Base-by-base conservation (phyloP, 2,797 vertebrate genomes). In the Scolopax rusticola region DNA sequence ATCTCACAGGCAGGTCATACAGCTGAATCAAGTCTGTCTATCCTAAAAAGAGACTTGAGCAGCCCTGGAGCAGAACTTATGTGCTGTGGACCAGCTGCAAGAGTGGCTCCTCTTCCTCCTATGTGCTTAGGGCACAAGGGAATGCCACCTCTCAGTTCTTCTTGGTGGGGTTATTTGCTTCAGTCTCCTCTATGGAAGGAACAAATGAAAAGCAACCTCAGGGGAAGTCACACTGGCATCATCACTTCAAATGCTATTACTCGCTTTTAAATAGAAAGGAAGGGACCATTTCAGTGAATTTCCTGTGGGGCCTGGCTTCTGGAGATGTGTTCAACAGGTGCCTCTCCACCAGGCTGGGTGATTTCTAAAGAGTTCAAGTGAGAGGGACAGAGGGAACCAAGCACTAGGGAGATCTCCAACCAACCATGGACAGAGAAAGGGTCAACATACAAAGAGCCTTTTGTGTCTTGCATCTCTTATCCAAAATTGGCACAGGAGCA, bases 271-370 rank as follows among this genome's bases (percentile, higher is more conserved):
- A 92, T 64, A 68, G 80, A 76, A 74, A 95, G 86, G 80, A 90
- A 87, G 75, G 74, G 84, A 84, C 47, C 3, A 2, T 94, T 95
- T 95, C 93, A 90, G 96, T 98, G 94, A 87, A 83, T 90, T 97
- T 95, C 95, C 96, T 95, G 93, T 96, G 97, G 94, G 91, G 93
- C 97, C 97, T 98, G 96, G 96, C 93, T 97, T 84, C 88, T 89
- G 97, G 90, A 91, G 90, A 91, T 90, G 71, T 61, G 71, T 96
- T 90, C 97, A 98, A 97, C 90, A 91, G 88, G 97, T 97, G 94
- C 93, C 96, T 98, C 97, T 69, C 69, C 97, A 97, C 61, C 81
- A 67, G 94, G 87, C 93, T 96, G 36, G 64, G 68, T 84, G 19
- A 82, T 69, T 82, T 82, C 95, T 95, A 93, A 17, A 60, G 51